Evolutionary conservation across 1,140 invertebrate species (phyloP), one percentile per base, ranked within the genome.

Genomic region (Rhopalosiphum maidis): DNA sequence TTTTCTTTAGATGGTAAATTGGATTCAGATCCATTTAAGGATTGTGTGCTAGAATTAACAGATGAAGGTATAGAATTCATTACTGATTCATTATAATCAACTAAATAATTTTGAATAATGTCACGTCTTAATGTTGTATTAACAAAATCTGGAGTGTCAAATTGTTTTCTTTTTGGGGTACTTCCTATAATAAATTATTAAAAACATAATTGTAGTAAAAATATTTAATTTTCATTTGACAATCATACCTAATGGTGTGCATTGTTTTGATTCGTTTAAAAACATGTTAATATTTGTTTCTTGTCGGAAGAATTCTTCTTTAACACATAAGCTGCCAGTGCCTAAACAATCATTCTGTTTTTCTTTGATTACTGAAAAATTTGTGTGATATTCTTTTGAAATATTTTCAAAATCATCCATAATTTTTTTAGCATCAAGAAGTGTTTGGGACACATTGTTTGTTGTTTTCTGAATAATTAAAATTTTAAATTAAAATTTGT

Each of bases 221-320:
- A 82, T 82, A 82, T 35, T 68, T 83, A 25, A 2, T 83, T 82
- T 83, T 35, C 23, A n/a, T 55, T 46, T 22, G 9, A 55, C 8
- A 55, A n/a, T 54, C 30, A 85, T 93, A 93, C 91, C 91, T 86
- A 51, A 93, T 43, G 91, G 91, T 43, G 22, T 55, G 6, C 48
- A 93, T 54, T 93, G 68, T 37, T 93, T 86, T 30, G 82, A 82
- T 93, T 93, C 91, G 9, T 93, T 93, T 23, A 93, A 55, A 86
- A 93, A 86, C 30, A 85, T 41, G 25, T 85, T 93, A n/a, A 93
- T 41, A 86, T 93, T 93, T 25, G 91, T 93, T 55, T 85, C 91
- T 86, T 93, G 91, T 54, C 82, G 86, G 11, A 93, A 93, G 15
- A 93, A 93, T 86, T 93, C 91, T 93, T 93, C 91, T 93, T 93